phyloP scores from a whole-genome alignment of 2,113 vertebrate genomes.

The Desmodus rotundus region DNA sequence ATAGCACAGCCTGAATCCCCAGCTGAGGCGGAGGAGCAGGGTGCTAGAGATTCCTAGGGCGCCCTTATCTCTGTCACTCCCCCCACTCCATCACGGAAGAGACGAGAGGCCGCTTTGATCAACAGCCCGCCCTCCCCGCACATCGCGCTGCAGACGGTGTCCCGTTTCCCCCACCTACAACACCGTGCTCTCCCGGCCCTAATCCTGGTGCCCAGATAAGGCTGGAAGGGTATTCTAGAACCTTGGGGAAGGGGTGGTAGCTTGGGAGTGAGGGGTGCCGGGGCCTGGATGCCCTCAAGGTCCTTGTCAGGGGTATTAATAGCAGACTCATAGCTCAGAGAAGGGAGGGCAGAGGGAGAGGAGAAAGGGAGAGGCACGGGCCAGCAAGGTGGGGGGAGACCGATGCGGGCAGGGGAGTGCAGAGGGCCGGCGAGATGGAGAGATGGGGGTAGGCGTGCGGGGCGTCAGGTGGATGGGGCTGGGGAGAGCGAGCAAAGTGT shows the following conservation, averaged over 20 bases:
- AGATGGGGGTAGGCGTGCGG: background rate
- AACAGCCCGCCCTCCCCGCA: background rate
- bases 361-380: conserved; percentile 10
- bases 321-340: conserved; percentile 67
- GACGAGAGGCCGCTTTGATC: conserved; percentile 40
- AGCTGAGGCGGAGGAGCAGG: background rate
- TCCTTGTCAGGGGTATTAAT: conserved; percentile 69
- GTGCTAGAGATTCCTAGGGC: conserved; percentile 50
- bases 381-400: background rate
- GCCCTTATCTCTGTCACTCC: background rate
- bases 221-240: conserved; percentile 43
- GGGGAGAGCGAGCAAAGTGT: background rate
- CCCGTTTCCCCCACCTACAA: background rate
- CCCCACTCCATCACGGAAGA: background rate
- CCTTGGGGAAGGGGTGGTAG: conserved; percentile 33
- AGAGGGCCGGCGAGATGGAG: conserved; percentile 5
- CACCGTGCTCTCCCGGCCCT: background rate
- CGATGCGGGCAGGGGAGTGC: background rate
- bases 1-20: background rate
- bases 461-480: conserved; percentile 4
- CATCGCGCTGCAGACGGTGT: conserved; percentile 7
- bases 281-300: conserved; percentile 68
- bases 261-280: background rate
- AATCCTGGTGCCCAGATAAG: background rate
- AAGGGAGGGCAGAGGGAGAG: conserved; percentile 27